phyloP scores from a whole-genome alignment of 2,888 invertebrate genomes.

The Bembecia ichneumoniformis region DNA sequence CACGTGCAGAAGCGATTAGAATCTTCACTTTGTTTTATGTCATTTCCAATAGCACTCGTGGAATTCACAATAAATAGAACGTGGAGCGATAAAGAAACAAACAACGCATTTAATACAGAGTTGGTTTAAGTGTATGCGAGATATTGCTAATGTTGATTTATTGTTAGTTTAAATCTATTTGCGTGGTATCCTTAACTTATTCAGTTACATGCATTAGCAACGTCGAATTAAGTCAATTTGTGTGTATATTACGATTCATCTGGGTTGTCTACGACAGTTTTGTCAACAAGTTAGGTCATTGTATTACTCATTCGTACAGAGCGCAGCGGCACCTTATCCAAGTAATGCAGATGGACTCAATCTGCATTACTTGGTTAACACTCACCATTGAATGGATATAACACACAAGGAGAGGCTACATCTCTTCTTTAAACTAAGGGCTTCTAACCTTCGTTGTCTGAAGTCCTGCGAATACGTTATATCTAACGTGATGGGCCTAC shows the following conservation, averaged over 20 bases:
- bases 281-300: constrained; percentile 43
- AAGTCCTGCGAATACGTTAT: no score
- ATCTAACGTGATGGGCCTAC: no score
- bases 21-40: constrained; percentile 22
- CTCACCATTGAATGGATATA: neutral
- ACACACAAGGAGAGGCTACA: no score
- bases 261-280: neutral
- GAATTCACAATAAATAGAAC: constrained; percentile 49
- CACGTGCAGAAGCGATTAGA: constrained; percentile 37
- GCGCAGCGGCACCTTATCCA: no score
- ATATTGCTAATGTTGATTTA: constrained; percentile 31
- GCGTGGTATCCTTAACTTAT: neutral
- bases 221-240: no score
- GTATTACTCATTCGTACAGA: constrained; percentile 38
- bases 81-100: constrained; percentile 38
- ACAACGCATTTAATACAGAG: constrained; percentile 21
- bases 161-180: constrained; percentile 5
- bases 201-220: no score
- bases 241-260: neutral
- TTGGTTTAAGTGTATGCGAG: constrained; percentile 9
- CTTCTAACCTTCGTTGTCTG: no score
- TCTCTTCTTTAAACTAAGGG: neutral
- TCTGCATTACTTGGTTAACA: constrained; percentile 3
- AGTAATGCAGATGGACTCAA: no score
- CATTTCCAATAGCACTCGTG: constrained; percentile 33